Base-by-base conservation (phyloP, 2,113 vertebrate species). In the Phasianus colchicus region DNA sequence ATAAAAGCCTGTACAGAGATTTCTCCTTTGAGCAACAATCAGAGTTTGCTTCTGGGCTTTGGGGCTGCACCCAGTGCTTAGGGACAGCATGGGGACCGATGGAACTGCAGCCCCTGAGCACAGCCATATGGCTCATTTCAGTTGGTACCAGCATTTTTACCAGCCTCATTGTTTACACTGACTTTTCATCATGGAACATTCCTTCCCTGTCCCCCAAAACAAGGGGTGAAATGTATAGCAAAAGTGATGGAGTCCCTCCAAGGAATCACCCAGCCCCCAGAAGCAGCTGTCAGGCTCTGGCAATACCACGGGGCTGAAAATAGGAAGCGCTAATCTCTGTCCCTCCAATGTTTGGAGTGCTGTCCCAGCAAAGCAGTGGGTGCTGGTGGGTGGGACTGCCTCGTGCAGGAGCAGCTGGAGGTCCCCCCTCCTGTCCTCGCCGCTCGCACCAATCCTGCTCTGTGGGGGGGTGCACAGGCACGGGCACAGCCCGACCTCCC, bases 81-180 rank as follows among this genome's bases (percentile, higher is more conserved):
- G 10, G 17, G 36, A 32, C 24, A 70, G 9, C 22, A 10, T 0
- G 0, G 21, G 24, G 34, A 25, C 1, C 10, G 64, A 36, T 30
- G 38, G 34, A 25, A n/a, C 30, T 11, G 20, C 54, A 47, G 72
- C 10, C 72, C 18, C 48, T 29, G 8, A 22, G 25, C 54, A 45
- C n/a, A 54, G 80, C 69, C 93, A 84, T 73, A 66, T 52, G 78
- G 7, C 83, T 88, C n/a, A 38, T 47, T 61, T 29, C 5, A 30
- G 15, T 38, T 36, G 71, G 57, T 60, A 36, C 36, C 54, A 32
- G 66, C 45, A 1, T 32, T 34, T 90, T 19, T 52, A 40, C 81
- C 86, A 88, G 48, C 38, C 43, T 79, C 50, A 75, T 24, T 17
- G 75, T 55, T 75, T 69, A 60, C 75, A 54, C 54, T 72, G 57